Conservation (phyloP, 2,113 vertebrate genomes). For the Dipodomys ordii region DNA sequence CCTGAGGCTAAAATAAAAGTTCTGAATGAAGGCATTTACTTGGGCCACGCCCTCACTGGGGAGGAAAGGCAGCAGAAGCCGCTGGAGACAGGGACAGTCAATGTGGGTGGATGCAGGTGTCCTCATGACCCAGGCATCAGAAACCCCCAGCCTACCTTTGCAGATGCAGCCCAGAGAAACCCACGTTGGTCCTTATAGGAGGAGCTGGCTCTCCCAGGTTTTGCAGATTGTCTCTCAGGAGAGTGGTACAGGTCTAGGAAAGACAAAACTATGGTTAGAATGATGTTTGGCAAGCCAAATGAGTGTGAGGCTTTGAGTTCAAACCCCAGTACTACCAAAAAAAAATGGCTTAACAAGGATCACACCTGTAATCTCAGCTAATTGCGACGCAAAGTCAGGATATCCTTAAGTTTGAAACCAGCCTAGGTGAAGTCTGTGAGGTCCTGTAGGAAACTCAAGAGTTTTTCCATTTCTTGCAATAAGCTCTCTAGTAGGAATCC, state of each 20-base stretch:
- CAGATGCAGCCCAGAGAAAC: neutral
- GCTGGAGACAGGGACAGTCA: neutral
- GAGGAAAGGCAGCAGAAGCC: neutral
- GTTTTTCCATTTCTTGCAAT: neutral
- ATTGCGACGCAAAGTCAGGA: too few species aligned
- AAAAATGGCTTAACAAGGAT: neutral
- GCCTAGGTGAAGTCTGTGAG: too few species aligned
- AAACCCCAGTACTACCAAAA: too few species aligned
- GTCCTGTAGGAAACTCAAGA: neutral
- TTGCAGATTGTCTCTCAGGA: neutral
- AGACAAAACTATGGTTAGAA: neutral
- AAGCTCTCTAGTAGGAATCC: neutral
- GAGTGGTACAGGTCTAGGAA: neutral
- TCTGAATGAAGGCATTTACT: neutral
- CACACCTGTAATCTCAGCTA: neutral
- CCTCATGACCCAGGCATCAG: neutral
- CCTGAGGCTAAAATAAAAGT: neutral
- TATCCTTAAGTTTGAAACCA: too few species aligned
- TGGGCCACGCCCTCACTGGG: neutral
- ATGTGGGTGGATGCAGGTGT: neutral
- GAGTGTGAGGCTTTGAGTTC: too few species aligned
- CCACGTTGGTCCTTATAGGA: neutral
- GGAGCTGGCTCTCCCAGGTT: neutral
- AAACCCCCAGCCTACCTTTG: neutral
- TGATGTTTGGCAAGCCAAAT: neutral